Base-by-base conservation (phyloP, 2,113 vertebrate species). In the Oriolus oriolus region DNA sequence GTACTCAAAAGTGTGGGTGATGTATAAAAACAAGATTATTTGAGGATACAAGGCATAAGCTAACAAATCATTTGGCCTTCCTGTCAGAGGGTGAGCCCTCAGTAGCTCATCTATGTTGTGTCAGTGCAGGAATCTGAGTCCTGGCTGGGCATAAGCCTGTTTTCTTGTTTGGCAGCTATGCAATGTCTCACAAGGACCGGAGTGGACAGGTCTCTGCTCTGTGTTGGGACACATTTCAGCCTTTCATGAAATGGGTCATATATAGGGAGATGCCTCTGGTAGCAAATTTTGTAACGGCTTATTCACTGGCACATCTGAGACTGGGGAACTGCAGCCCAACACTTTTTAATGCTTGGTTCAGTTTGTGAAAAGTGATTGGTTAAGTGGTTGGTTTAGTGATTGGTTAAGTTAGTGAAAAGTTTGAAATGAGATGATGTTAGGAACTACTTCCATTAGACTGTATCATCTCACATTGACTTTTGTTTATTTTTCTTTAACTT, bases 101-200 rank as follows among this genome's bases (percentile, higher is more conserved):
- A 0, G 2, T 18, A 61, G 17, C 74, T 91, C 47, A 65, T 37
- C 50, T 44, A 0, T 0, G 0, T 26, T 30, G 39, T 14, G 16
- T 41, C 45, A 24, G n/a, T 35, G 45, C 13, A 22, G n/a, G 50
- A 59, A 17, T 15, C 42, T 16, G 60, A 61, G 60, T 49, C 26
- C 9, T 0, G 1, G 22, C 20, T 35, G 27, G 53, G 7, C 10
- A 20, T 74, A 35, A 75, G 20, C 4, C 1, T 0, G 0, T 44
- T 65, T 57, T 47, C 17, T 33, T 45, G 16, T 47, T 49, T 49
- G 60, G 53, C 49, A 47, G 56, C n/a, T 41, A 1, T 22, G 9
- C 31, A 8, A 0, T 35, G 16, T 54, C 66, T 50, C 49, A 17
- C 7, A 3, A n/a, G 45, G 57, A 21, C 28, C 1, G 0, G 39